Evolutionary conservation across 2,888 invertebrate genomes (phyloP), one percentile per base, ranked within the genome.

Genomic region (Clostera curtula): DNA sequence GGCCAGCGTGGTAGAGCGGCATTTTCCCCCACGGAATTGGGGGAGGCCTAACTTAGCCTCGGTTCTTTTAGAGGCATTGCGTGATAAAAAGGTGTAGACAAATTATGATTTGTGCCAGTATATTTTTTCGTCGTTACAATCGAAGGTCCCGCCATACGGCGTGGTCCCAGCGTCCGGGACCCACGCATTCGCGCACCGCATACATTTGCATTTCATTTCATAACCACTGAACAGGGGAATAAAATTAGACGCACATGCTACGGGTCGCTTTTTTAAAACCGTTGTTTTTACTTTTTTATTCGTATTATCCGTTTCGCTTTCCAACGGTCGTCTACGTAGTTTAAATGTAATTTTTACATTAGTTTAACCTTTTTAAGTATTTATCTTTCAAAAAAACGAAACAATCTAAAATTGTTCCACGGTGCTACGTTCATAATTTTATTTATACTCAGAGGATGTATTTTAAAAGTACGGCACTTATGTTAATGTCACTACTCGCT

Each of bases 171-270:
- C 8, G 23, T 5, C 23, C 22, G 3, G 23, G 14, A 57, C 60
- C 59, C 49, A 43, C 36, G 38, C 41, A 36, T 12, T 54, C 48
- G 50, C 53, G 56, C 53, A 42, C 47, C 67, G 79, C 71, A 80
- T 79, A 79, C 44, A 84, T 85, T 85, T 75, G 70, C 84, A 85
- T 85, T 41, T 64, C 37, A 82, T 85, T 85, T 84, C 83, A 83
- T 82, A 79, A 73, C 75, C 83, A 79, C 52, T 82, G 84, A 75
- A 50, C 77, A 74, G 66, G 66, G 72, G 77, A 77, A 79, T 82
- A 76, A 76, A 72, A 79, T 83, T 82, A 84, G 71, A 75, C 69
- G 66, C 77, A 79, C 75, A 75, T 73, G 76, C 65, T 59, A n/a
- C n/a, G n/a, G n/a, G n/a, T 62, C 68, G 65, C 48, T 65, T 66